Evolutionary conservation across 64 coral and sea anemone genomes (phyloP).

Genomic region (Montipora capricornis): DNA sequence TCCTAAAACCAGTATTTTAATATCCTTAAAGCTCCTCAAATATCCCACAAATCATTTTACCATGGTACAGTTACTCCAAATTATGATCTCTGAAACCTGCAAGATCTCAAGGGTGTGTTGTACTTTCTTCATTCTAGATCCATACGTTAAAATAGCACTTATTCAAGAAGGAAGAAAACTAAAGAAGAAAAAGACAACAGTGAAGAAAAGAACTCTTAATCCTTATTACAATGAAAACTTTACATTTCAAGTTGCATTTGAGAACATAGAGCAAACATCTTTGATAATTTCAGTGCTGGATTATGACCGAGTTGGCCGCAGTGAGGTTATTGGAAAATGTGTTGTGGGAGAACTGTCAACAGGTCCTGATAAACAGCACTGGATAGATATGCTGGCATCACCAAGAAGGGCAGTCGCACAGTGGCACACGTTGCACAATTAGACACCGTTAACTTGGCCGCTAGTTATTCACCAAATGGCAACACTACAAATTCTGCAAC

Average conservation of each 20-base stretch:
- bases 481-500: no score
- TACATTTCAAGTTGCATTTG: constrained; percentile 93
- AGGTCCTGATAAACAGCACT: constrained; percentile 90
- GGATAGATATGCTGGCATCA: constrained; percentile 95
- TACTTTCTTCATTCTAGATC: constrained; percentile 73
- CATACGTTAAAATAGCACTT: constrained; percentile 94
- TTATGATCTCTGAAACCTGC: not conserved
- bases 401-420: constrained; percentile 88
- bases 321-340: constrained; percentile 97
- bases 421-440: constrained; percentile 93
- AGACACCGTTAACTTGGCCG: not conserved
- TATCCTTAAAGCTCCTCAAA: not conserved
- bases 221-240: constrained; percentile 98
- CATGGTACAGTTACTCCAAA: no score
- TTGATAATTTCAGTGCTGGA: constrained; percentile 96
- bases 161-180: constrained; percentile 93
- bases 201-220: constrained; percentile 97
- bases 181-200: constrained; percentile 99
- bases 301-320: constrained; percentile 93
- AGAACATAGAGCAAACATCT: constrained; percentile 94
- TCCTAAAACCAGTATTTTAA: no score
- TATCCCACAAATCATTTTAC: not conserved
- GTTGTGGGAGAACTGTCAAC: constrained; percentile 93
- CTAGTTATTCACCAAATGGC: no score
- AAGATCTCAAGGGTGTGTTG: not conserved